Conservation (phyloP, 2,113 vertebrate genomes). For the Chroicocephalus ridibundus region DNA sequence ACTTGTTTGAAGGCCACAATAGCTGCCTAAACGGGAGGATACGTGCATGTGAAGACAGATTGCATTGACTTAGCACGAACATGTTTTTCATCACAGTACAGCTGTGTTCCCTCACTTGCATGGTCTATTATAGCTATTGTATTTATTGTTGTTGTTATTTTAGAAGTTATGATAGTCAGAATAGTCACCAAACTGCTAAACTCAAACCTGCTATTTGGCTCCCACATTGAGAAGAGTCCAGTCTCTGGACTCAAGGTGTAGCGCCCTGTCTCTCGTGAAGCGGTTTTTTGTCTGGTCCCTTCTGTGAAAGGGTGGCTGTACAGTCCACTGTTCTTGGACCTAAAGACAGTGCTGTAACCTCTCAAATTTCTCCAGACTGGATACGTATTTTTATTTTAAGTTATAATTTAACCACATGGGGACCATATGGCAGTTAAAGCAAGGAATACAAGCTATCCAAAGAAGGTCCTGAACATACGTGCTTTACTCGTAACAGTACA, state of each 20-base stretch:
- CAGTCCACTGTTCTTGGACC: neutral
- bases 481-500: neutral
- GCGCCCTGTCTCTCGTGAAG: neutral
- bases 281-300: neutral
- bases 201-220: neutral
- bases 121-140: neutral
- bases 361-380: neutral
- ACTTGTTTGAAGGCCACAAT: constrained; percentile 3
- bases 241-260: neutral
- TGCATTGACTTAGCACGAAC: neutral
- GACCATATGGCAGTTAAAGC: constrained; percentile 28
- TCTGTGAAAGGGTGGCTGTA: neutral
- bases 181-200: neutral
- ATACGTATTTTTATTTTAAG: constrained; percentile 20
- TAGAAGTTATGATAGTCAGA: neutral
- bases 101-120: neutral
- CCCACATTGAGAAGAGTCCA: neutral
- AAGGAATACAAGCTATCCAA: neutral
- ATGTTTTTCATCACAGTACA: neutral
- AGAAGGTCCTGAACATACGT: neutral
- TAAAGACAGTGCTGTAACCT: neutral
- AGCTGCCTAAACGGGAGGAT: neutral
- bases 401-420: constrained; percentile 25
- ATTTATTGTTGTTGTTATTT: neutral
- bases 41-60: neutral